These are phyloP conservation scores for Chaetodon auriga DNA, from an alignment of 2,113 vertebrate genomes.

Conservation along the genomic window DNA sequence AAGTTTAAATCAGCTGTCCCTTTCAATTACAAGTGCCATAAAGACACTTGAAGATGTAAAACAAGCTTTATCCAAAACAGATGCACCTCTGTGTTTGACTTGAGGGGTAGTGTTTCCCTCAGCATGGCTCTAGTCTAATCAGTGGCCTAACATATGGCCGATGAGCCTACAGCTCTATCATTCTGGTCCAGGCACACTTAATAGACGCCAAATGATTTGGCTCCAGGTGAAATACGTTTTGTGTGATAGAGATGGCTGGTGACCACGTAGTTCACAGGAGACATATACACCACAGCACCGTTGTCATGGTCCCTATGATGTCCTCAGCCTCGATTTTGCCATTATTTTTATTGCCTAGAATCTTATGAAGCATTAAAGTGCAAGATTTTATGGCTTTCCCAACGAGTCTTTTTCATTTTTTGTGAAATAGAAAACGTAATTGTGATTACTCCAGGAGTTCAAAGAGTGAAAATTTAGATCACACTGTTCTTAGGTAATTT, in stretches of 20 bases:
- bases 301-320: not conserved
- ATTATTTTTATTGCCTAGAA: not conserved
- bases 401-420: not conserved
- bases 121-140: constrained; percentile 72
- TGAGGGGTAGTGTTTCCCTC: constrained; percentile 63
- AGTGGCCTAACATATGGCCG: constrained; percentile 70
- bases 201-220: constrained; percentile 54
- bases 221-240: constrained; percentile 53
- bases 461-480: not conserved
- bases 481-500: constrained; percentile 8
- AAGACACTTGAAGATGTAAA: constrained; percentile 43
- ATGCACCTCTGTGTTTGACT: constrained; percentile 66
- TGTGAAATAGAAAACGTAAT: not conserved
- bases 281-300: constrained; percentile 1
- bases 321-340: not conserved
- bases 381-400: not conserved
- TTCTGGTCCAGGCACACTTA: constrained; percentile 57
- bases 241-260: constrained; percentile 15
- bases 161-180: constrained; percentile 61
- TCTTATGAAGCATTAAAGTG: not conserved
- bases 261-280: constrained; percentile 8
- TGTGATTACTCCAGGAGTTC: not conserved
- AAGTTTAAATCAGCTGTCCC: constrained; percentile 47
- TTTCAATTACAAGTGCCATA: constrained; percentile 53
- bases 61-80: constrained; percentile 62